Evolutionary conservation across 2,888 invertebrate species (phyloP), one percentile per base, ranked within the genome.

Genomic region (Cosmopolites sordidus): DNA sequence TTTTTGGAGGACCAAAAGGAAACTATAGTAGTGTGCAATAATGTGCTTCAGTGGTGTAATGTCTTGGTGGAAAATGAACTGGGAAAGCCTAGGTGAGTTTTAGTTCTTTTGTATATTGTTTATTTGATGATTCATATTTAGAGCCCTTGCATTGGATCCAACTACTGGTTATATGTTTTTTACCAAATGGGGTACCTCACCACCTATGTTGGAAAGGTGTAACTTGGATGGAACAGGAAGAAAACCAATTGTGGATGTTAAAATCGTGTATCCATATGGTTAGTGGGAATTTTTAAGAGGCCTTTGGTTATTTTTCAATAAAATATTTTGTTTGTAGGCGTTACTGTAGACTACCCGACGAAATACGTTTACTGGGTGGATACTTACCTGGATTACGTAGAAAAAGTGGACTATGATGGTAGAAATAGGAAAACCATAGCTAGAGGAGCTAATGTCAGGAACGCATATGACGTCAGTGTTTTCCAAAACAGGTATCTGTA

Each of bases 351-450:
- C 75, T 80, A 82, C 60, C 81, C 88, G 30, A 80, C 80, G 45
- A 78, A 82, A 64, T 79, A 80, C 65, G 79, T 90, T 16, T 90
- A 87, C 74, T 90, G 89, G 89, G 83, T 85, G 48, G 92, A 92
- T 73, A 81, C 83, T 5, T 89, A 87, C 74, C 78, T 89, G 64
- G 89, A 89, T 75, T 83, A 82, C 64, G 80, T 92, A 3, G 89
- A 91, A 74, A 78, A 87, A 55, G 81, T 87, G 16, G 83, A 88
- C 75, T 92, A 91, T 73, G 79, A 86, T 67, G 91, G 90, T 8
- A 74, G 73, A 12, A 79, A 83, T 65, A 77, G 89, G 49, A 75
- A 74, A 66, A 84, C 84, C 3, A 75, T 85, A 47, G 75, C 79
- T 51, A 77, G 67, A 56, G 71, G 70, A 33, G 66, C 71, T 11